Evolutionary conservation across 2,888 invertebrate species (phyloP).

Genomic region (Diarsia rubi): DNA sequence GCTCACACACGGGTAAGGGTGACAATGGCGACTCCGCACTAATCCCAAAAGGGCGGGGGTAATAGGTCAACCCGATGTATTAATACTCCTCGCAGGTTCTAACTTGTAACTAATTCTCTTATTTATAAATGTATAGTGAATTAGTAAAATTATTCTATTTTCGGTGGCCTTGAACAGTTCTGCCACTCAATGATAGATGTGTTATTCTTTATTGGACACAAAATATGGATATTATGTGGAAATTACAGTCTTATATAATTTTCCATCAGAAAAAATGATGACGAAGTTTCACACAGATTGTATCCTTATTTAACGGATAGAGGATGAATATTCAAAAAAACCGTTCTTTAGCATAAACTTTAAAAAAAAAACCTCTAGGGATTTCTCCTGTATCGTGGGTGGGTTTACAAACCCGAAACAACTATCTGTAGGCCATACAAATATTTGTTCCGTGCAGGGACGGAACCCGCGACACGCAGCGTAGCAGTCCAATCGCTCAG

Average conservation of each 20-base stretch:
- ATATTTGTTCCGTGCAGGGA: too few species aligned
- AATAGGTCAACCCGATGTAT: slow-evolving; percentile 44
- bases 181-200: background rate
- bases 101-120: slow-evolving; percentile 12
- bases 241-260: background rate
- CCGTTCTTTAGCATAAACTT: too few species aligned
- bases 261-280: background rate
- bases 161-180: too few species aligned
- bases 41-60: slow-evolving; percentile 27
- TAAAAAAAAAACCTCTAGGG: too few species aligned
- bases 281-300: background rate
- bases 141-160: background rate
- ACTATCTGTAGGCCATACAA: too few species aligned
- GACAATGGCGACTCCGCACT: slow-evolving; percentile 25
- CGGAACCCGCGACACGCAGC: too few species aligned
- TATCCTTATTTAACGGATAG: background rate
- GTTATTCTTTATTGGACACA: too few species aligned
- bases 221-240: background rate
- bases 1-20: slow-evolving; percentile 18
- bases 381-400: too few species aligned
- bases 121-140: slow-evolving; percentile 11
- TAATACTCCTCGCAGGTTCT: slow-evolving; percentile 19
- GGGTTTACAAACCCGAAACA: too few species aligned
- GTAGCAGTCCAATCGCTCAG: too few species aligned
- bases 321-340: background rate